Evolutionary conservation across 2,113 vertebrate genomes (phyloP), one percentile per base, ranked within the genome.

Genomic region (Cyanistes caeruleus): DNA sequence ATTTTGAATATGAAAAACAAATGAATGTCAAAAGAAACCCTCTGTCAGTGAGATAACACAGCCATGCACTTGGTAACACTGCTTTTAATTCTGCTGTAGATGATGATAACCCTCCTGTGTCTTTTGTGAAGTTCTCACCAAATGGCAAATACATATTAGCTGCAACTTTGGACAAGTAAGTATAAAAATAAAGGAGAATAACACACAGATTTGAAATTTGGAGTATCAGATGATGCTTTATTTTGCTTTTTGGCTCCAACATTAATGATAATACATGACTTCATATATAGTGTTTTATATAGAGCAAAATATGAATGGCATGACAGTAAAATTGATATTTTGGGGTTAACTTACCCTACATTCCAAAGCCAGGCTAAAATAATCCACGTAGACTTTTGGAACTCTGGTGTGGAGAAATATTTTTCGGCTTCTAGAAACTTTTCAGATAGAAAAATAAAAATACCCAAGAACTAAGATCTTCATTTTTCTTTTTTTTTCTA

Each of bases 141-240:
- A 99, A 99, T 5, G 99, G 99, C 94, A 99, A 99, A 97, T 99
- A 99, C 96, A 99, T 99, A 87, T 95, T 99, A 97, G 99, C 99
- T 15, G 99, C 99, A 12, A 99, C 99, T 39, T 97, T 99, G 98
- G 99, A 99, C 94, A 99, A 99, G 99, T 99, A 95, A 98, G 99
- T 98, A 31, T 55, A 2, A 31, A 74, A 44, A 43, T 9, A 65
- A 8, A 8, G 14, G 22, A 55, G 18, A 21, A 25, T 25, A 55
- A 3, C 14, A 24, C 25, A 3, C 10, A 44, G 25, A 9, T 35
- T 59, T 63, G 27, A 35, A 48, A 46, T 28, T 43, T 53, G 23
- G 22, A 64, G 4, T 37, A 23, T 53, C 62, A 82, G 13, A 22
- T 62, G 41, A 46, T 62, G 27, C 14, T 84, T 67, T 23, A 21